Conservation (phyloP, 2,797 vertebrate species). For the Perodicticus potto region DNA sequence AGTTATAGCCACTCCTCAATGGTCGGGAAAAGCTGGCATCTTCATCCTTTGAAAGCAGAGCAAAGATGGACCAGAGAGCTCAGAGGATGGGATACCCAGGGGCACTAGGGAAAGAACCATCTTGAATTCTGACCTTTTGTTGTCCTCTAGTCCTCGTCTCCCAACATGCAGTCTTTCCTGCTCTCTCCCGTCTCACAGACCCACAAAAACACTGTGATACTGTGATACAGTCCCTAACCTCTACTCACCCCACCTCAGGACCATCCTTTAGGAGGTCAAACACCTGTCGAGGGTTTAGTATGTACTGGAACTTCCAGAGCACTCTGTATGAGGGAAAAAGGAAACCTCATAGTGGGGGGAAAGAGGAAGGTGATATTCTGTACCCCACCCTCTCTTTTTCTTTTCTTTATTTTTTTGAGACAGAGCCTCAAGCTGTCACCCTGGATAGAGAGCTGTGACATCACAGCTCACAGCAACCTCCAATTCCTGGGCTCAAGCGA, state of each 20-base stretch:
- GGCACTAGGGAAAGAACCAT: background rate
- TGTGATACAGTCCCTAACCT: background rate
- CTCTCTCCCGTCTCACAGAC: background rate
- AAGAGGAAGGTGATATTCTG: background rate
- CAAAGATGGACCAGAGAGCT: background rate
- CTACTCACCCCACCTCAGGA: slow-evolving; percentile 92
- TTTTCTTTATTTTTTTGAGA: too few relatives aligned
- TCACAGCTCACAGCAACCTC: too few relatives aligned
- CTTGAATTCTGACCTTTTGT: slow-evolving; percentile 17
- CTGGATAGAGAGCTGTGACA: too few relatives aligned
- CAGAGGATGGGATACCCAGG: background rate
- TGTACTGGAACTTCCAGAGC: slow-evolving; percentile 94
- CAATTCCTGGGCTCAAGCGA: too few relatives aligned
- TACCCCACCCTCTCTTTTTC: background rate
- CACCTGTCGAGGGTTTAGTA: slow-evolving; percentile 96
- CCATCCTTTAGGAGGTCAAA: slow-evolving; percentile 94
- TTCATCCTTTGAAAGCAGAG: background rate
- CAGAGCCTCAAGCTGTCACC: too few relatives aligned
- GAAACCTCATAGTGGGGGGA: background rate
- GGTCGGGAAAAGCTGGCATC: background rate
- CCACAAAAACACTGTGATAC: background rate
- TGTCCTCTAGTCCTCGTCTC: background rate
- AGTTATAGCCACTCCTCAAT: background rate
- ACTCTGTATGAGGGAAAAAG: slow-evolving; percentile 87
- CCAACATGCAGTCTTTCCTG: background rate